Evolutionary conservation across 2,113 vertebrate species (phyloP), one percentile per base, ranked within the genome.

Genomic region (Chinchilla lanigera): DNA sequence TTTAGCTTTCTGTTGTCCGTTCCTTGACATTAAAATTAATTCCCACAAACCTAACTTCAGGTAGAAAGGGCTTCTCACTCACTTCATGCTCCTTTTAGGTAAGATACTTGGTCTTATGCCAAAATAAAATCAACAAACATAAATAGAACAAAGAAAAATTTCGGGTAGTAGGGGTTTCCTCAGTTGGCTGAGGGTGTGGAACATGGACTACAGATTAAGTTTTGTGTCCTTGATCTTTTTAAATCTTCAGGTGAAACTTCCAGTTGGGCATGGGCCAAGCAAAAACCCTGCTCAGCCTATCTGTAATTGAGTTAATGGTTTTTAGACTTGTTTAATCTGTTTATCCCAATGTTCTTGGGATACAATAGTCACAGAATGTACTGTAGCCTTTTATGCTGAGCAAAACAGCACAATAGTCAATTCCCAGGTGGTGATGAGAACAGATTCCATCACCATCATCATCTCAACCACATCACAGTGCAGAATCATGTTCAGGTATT

Each of bases 221-320:
- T 84, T 96, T 86, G 78, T 83, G 86, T 65, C 41, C 19, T 92
- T 69, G 17, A 93, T 97, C 33, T 65, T 96, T 96, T 97, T 69
- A 86, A 96, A 54, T 95, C 77, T 96, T 90, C 84, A 85, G 87
- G n/a, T 88, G 77, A 92, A 88, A 90, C 86, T 95, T 97, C 47
- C 63, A 83, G 9, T 20, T 94, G 94, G 77, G 69, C 5, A 65
- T 56, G 14, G n/a, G 80, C 86, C 92, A 90, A 93, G 22, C 63
- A 58, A 19, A 83, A 71, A 67, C 35, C 58, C 58, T 2, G 1
- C 77, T 85, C 26, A 38, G 94, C 52, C 95, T 85, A 93, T 94
- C 95, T 97, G 86, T 93, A 95, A 85, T 83, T 92, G 86, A 89
- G 33, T 33, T 95, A 85, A 90, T 89, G 50, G 60, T 30, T 60